Evolutionary conservation across 2,797 vertebrate genomes (phyloP), one percentile per base, ranked within the genome.

Genomic region (Bovichtus variegatus): DNA sequence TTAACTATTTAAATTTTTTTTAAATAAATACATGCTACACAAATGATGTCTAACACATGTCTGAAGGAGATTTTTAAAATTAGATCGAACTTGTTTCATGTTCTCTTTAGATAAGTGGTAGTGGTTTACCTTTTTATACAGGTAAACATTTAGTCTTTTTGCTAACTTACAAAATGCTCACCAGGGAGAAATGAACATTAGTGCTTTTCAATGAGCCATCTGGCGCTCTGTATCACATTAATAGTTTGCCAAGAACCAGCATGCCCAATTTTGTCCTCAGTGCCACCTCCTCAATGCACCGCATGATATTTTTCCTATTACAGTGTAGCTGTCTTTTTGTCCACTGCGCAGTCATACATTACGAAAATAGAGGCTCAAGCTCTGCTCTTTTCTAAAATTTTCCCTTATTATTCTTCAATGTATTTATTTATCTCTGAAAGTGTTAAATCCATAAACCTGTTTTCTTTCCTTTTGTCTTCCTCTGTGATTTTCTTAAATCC

Each of bases 121-220:
- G 1, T 46, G 18, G 7, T 64, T 57, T 46, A 36, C 34, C 25
- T 43, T 60, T n/a, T 62, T 59, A 19, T 59, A 41, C 61, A 66
- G 61, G 55, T 72, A 43, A 40, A 66, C 23, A 36, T 6, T 66
- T 43, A n/a, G 49, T 38, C 9, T 53, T 60, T 78, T 54, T 44
- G 40, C 73, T 60, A 58, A 63, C 51, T 78, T 67, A 23, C 25
- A 81, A n/a, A 71, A 34, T 36, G 66, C 59, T 83, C 75, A 55
- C 38, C 31, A 5, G 72, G 62, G 75, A 73, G 55, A 84, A 78
- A 59, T 60, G 11, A 78, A 36, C 53, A 76, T 84, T 61, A 82
- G 71, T 61, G 54, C 64, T 43, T 9, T 80, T 87, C 77, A 74
- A 44, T 78, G 74, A 82, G 82, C 91, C 92, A 92, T 93, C 91